Conservation (phyloP, 2,888 invertebrate genomes). For the Blomia tropicalis region DNA sequence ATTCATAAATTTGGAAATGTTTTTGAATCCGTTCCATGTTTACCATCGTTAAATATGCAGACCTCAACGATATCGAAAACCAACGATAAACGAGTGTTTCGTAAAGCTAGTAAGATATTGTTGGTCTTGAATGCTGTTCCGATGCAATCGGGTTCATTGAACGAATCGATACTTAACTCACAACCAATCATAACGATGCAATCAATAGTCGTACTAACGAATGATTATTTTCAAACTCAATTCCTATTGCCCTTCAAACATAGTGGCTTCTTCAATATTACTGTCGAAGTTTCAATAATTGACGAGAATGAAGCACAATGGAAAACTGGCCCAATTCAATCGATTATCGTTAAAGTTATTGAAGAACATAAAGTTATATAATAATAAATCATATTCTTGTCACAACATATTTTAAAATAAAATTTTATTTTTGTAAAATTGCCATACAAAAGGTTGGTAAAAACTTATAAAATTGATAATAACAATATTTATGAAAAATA, state of each 20-base stretch:
- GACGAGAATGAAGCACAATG: slow-evolving; percentile 68
- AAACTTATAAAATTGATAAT: no score
- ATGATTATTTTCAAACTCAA: slow-evolving; percentile 84
- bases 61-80: not conserved
- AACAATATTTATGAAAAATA: no score
- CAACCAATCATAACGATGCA: slow-evolving; percentile 16
- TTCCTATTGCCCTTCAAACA: slow-evolving; percentile 57
- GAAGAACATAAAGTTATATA: slow-evolving; percentile 40
- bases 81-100: slow-evolving; percentile 42
- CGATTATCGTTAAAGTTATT: slow-evolving; percentile 56
- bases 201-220: slow-evolving; percentile 55
- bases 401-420: not conserved
- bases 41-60: not conserved
- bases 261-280: slow-evolving; percentile 51
- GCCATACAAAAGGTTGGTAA: no score
- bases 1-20: not conserved
- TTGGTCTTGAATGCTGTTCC: slow-evolving; percentile 52
- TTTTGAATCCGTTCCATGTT: not conserved
- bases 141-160: slow-evolving; percentile 1
- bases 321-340: slow-evolving; percentile 72
- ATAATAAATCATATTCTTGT: slow-evolving; percentile 6
- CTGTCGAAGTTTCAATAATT: slow-evolving; percentile 44
- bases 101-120: slow-evolving; percentile 53
- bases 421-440: not conserved
- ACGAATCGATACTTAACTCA: not conserved